Evolutionary conservation across 2,888 invertebrate genomes (phyloP), one percentile per base, ranked within the genome.

Genomic region (Rotaria sp.): DNA sequence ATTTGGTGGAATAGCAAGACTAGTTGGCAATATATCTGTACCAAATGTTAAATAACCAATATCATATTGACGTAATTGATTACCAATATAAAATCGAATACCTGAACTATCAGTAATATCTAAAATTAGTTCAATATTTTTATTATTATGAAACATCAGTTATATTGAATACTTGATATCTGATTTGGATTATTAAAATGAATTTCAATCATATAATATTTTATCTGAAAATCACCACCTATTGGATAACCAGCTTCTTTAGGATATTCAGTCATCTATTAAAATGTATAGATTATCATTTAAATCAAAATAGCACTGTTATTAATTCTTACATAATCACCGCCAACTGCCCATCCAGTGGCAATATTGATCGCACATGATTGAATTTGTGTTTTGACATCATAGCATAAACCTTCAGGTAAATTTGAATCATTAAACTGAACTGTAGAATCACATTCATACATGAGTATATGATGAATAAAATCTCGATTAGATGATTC

Each of bases 11-110:
- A 86, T 75, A 10, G 86, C 30, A 26, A 86, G 52, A 38, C 38
- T 75, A 50, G 26, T 38, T 21, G 85, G 67, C 7, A n/a, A 21
- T 24, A 84, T 55, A 26, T 52, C 52, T 52, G 85, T 52, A 11
- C 86, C 85, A 11, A 86, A 38, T 41, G 86, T 84, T 26, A 86
- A 52, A n/a, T 74, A 38, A 57, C 86, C 86, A 45, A 86, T 52
- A 41, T 86, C 86, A 35, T 85, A 74, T 57, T 74, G 21, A 52
- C 80, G 75, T 11, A 85, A 74, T 26, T 55, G 50, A 67, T 86
- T 52, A 30, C 74, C 74, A 30, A 85, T 8, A 57, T 85, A 80
- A 57, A 84, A 85, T 59, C 50, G 45, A 41, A 86, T 26, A n/a
- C 41, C n/a, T 26, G 59, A 35, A 30, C 50, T 85, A 45, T 85